A percentile compares a stretch with the other conserved stretches of the same genome.
phyloP scores from a whole-genome alignment of 2,888 invertebrate species.

The Dynastes grantii region DNA sequence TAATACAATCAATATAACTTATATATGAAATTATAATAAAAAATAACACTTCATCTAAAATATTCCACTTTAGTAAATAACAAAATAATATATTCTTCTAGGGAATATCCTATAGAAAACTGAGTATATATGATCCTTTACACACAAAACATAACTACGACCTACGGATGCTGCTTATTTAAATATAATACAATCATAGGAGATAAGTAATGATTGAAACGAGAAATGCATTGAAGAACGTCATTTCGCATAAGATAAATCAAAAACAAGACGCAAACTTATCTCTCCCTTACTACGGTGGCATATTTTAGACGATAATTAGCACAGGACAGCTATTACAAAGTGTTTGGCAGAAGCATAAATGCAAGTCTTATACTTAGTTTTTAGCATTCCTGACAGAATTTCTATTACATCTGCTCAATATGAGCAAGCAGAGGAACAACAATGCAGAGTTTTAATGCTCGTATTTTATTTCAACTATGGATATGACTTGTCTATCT shows the following conservation, averaged over 20 bases:
- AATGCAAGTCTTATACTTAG: conserved; percentile 59
- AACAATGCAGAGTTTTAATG: conserved; percentile 60
- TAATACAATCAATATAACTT: conserved; percentile 60
- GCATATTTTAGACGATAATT: conserved; percentile 57
- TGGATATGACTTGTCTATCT: conserved; percentile 46
- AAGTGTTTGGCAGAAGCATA: conserved; percentile 61
- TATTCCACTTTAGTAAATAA: conserved; percentile 55
- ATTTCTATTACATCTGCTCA: conserved; percentile 62
- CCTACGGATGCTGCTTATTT: conserved; percentile 47
- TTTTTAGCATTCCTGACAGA: conserved; percentile 57
- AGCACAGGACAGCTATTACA: conserved; percentile 58
- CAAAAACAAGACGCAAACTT: conserved; percentile 12
- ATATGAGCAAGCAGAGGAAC: conserved; percentile 64
- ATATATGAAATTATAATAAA: conserved; percentile 57
- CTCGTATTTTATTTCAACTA: conserved; percentile 37
- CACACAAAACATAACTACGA: conserved; percentile 48
- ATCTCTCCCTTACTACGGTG: conserved; percentile 49
- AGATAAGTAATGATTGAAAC: conserved; percentile 49
- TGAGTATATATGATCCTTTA: conserved; percentile 47
- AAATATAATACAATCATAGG: conserved; percentile 51
- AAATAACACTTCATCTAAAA: conserved; percentile 58
- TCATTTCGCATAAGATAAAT: conserved; percentile 35
- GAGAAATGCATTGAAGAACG: conserved; percentile 42
- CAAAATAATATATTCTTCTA: conserved; percentile 53
- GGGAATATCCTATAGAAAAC: conserved; percentile 42